phyloP scores from a whole-genome alignment of 1,140 invertebrate species.

The Drosophila ercepeae region DNA sequence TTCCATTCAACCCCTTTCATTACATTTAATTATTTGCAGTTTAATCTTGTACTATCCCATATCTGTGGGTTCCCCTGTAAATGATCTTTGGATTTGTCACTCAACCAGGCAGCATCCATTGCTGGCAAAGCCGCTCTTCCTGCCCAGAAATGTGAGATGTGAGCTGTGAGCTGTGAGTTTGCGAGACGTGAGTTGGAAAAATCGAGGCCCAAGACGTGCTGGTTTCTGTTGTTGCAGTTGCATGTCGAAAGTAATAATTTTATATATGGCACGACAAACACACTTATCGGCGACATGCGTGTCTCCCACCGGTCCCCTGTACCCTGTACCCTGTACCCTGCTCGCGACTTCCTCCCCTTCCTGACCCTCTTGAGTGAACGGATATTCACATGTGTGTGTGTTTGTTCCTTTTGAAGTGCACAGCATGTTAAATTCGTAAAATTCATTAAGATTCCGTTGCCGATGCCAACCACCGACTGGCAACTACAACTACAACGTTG shows the following conservation, averaged over 20 bases:
- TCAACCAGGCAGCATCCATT: slow-evolving; percentile 3
- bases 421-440: slow-evolving; percentile 82
- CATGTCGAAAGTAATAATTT: slow-evolving; percentile 82
- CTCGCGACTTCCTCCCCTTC: neutral
- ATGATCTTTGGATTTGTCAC: slow-evolving; percentile 26
- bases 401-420: slow-evolving; percentile 81
- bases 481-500: slow-evolving; percentile 30
- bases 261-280: slow-evolving; percentile 81
- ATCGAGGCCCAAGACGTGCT: slow-evolving; percentile 12
- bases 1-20: too few species aligned
- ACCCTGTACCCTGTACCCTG: too few species aligned
- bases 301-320: slow-evolving; percentile 14
- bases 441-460: slow-evolving; percentile 82
- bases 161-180: slow-evolving; percentile 1
- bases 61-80: slow-evolving; percentile 15
- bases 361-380: neutral
- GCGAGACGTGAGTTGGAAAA: slow-evolving; percentile 16
- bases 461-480: slow-evolving; percentile 69
- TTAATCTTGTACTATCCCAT: neutral
- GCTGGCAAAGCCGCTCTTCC: slow-evolving; percentile 35
- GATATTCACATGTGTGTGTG: slow-evolving; percentile 35
- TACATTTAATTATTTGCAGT: neutral
- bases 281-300: slow-evolving; percentile 80
- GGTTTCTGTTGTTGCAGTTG: slow-evolving; percentile 44
- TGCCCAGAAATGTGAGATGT: slow-evolving; percentile 31